Base-by-base conservation (phyloP, 37 sponge, comb jelly and placozoan genomes). In the Mnemiopsis leidyi region DNA sequence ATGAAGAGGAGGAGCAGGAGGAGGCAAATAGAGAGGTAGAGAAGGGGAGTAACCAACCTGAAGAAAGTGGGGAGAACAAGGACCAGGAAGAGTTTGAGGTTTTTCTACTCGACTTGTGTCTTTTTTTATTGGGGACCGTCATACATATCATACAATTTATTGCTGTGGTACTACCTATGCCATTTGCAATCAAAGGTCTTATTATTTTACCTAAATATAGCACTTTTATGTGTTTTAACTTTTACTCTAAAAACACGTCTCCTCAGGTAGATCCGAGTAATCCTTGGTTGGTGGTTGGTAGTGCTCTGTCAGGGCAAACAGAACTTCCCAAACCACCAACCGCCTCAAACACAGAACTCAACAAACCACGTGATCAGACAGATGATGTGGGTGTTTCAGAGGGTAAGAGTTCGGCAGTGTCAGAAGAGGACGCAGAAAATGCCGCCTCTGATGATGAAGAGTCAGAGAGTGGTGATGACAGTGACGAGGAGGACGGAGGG, bases 81-180 rank as follows among this genome's bases (percentile, higher is more conserved):
- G 73, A 28, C n/a, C 29, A 77, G 79, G 79, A 77, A 36, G 79
- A 77, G 36, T 77, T 77, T 33, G 79, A 77, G 79, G 79, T 77
- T 31, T n/a, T n/a, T n/a, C n/a, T n/a, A n/a, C n/a, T n/a, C n/a
- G n/a, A n/a, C n/a, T n/a, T n/a, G n/a, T 61, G 68, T 18, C 18
- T 61, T 61, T 61, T 67, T 67, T 21, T 67, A 67, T 21, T 67
- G 13, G 13, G 13, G 68, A 67, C 68, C 68, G 20, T 67, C 18
- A 67, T 67, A 67, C 20, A 67, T 67, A 20, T 67, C 68, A 67
- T 20, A 13, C 20, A 21, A 67, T 67, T 21, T 67, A 67, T 67
- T 67, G 68, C 18, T 13, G 13, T 67, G 13, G 13, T 20, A 21
- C 68, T 67, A 21, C 18, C 68, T 67, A 21, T 21, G 20, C 20